A percentile compares a stretch with the other conserved stretches of the same genome.
These are phyloP conservation scores for Oikopleura dioica DNA, from an alignment of 23 tunicate genomes.

Conservation along the genomic window DNA sequence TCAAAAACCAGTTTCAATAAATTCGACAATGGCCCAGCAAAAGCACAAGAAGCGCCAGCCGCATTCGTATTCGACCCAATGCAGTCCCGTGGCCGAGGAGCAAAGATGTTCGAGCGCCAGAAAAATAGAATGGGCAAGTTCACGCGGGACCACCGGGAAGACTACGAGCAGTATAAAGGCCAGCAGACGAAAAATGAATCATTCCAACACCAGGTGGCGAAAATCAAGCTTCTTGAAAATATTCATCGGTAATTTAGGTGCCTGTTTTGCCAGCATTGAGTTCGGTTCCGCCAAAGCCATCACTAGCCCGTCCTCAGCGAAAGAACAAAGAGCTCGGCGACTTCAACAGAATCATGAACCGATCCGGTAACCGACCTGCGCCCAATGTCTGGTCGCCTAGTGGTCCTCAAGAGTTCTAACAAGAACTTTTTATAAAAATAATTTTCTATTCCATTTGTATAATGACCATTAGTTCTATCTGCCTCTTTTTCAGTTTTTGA, in stretches of 20 bases:
- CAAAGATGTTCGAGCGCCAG: conserved; percentile 4
- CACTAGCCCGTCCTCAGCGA: background rate
- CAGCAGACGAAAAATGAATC: background rate
- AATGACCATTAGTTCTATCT: no score
- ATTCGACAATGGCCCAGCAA: no score
- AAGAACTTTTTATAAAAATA: no score
- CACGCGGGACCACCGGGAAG: background rate
- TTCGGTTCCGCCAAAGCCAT: background rate
- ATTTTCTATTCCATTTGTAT: no score
- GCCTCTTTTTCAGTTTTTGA: no score
- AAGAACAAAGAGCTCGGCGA: background rate
- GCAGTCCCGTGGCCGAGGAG: background rate
- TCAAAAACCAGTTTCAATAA: no score
- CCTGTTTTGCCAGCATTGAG: background rate
- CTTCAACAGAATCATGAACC: background rate
- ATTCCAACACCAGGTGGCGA: no score
- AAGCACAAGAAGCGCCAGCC: no score
- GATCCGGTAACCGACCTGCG: background rate
- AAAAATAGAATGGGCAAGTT: conserved; percentile 6
- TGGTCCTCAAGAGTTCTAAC: background rate
- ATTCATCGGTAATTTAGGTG: background rate
- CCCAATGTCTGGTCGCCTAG: background rate
- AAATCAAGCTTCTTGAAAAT: no score
- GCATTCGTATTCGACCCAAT: no score
- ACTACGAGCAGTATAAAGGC: background rate